These are phyloP conservation scores for Callinectes sapidus DNA, from an alignment of 2,888 invertebrate species.

Conservation along the genomic window DNA sequence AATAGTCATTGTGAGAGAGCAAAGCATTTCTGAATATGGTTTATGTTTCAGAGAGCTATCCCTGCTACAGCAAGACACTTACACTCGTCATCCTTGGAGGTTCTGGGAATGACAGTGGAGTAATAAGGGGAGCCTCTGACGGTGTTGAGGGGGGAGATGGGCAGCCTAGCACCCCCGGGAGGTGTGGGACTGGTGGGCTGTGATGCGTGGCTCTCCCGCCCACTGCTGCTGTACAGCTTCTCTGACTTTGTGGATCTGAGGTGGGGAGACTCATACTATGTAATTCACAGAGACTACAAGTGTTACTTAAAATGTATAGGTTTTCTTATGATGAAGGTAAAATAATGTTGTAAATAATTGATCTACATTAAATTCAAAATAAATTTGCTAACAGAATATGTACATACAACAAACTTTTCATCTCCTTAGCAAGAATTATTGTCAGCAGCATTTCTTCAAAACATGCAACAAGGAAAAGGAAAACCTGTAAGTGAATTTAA, in stretches of 20 bases:
- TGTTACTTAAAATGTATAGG: neutral
- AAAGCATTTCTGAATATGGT: too few relatives aligned
- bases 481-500: neutral
- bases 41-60: too few relatives aligned
- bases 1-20: too few relatives aligned
- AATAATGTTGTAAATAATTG: neutral
- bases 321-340: neutral
- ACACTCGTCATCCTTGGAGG: slow-evolving; percentile 84
- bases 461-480: neutral
- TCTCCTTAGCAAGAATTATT: neutral
- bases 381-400: neutral
- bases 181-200: slow-evolving; percentile 86
- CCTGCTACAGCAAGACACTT: slow-evolving; percentile 74
- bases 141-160: slow-evolving; percentile 74
- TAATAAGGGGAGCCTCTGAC: slow-evolving; percentile 71
- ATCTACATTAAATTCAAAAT: neutral
- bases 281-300: neutral
- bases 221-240: slow-evolving; percentile 83
- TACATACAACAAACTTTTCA: neutral
- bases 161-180: slow-evolving; percentile 74
- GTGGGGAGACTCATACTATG: neutral
- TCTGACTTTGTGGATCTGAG: slow-evolving; percentile 95
- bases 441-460: neutral
- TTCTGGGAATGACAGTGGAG: slow-evolving; percentile 66
- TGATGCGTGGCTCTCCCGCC: slow-evolving; percentile 79